These are phyloP conservation scores for Drosophila peninsularis DNA, from an alignment of 2,888 invertebrate genomes.

Conservation along the genomic window DNA sequence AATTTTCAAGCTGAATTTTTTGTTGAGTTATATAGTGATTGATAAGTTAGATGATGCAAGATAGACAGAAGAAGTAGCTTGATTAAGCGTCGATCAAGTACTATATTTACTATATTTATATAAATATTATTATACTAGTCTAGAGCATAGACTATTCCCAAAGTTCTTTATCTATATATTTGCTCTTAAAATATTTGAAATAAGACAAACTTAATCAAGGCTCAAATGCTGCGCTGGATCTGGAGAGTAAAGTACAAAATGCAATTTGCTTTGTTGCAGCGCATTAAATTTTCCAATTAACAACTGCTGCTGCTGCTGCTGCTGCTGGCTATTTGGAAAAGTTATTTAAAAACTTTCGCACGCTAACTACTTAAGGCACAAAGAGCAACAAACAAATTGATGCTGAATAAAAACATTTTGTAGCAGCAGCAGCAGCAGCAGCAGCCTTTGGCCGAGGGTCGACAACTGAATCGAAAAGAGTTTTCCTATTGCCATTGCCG, in stretches of 20 bases:
- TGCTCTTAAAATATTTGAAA: not conserved
- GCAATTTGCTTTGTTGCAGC: slow-evolving; percentile 9
- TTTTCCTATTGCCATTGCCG: slow-evolving; percentile 16
- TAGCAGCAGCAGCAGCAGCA: slow-evolving; percentile 8
- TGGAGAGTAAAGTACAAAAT: not conserved
- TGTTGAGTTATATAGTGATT: too few relatives aligned
- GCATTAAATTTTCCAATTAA: slow-evolving; percentile 23
- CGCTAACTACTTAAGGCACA: slow-evolving; percentile 25
- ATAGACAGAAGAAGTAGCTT: too few relatives aligned
- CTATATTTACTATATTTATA: too few relatives aligned
- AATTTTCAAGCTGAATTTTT: too few relatives aligned
- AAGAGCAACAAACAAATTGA: slow-evolving; percentile 57
- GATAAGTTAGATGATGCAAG: too few relatives aligned
- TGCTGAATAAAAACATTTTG: slow-evolving; percentile 70
- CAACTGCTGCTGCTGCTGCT: not conserved
- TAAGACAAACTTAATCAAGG: not conserved
- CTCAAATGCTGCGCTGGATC: not conserved
- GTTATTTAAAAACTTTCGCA: slow-evolving; percentile 30
- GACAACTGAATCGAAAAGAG: slow-evolving; percentile 3
- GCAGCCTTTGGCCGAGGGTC: slow-evolving; percentile 19
- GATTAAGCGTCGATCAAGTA: too few relatives aligned
- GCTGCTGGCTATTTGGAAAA: slow-evolving; percentile 17
- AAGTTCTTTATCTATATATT: not conserved
- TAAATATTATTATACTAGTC: too few relatives aligned
- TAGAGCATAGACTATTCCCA: not conserved